phyloP scores from a whole-genome alignment of 2,888 invertebrate genomes.

The Tachina fera region DNA sequence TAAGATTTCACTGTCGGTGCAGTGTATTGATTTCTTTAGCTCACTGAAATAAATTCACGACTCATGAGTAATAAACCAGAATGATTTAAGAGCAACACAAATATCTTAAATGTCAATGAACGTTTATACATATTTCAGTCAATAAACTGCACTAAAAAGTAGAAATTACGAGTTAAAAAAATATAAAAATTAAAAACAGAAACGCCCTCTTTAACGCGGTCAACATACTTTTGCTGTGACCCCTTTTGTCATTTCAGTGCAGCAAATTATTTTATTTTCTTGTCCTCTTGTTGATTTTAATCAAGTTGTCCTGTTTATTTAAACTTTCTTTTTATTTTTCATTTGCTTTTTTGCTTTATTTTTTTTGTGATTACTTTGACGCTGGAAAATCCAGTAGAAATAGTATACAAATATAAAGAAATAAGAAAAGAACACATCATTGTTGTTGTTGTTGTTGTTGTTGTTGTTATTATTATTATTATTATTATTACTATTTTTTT shows the following conservation, averaged over 20 bases:
- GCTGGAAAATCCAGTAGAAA: not conserved
- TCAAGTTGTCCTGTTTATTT: slow-evolving; percentile 45
- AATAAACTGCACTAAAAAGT: slow-evolving; percentile 1
- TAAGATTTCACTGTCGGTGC: no score
- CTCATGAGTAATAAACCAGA: no score
- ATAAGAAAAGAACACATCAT: not conserved
- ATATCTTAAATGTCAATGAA: not conserved
- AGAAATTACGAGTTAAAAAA: not conserved
- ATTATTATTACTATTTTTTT: not conserved
- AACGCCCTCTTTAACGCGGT: not conserved
- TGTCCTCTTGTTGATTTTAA: slow-evolving; percentile 30
- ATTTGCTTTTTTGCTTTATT: slow-evolving; percentile 22
- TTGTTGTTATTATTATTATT: not conserved
- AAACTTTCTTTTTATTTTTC: slow-evolving; percentile 30
- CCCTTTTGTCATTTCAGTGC: not conserved
- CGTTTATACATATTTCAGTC: not conserved
- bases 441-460: not conserved
- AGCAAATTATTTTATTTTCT: slow-evolving; percentile 17
- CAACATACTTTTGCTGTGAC: slow-evolving; percentile 14
- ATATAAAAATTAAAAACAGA: not conserved
- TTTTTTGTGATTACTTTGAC: slow-evolving; percentile 12
- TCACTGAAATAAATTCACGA: no score
- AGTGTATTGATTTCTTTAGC: no score
- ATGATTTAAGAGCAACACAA: no score
- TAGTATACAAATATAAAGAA: not conserved